phyloP scores from a whole-genome alignment of 2,797 vertebrate species.

The Rhinoraja longicauda region DNA sequence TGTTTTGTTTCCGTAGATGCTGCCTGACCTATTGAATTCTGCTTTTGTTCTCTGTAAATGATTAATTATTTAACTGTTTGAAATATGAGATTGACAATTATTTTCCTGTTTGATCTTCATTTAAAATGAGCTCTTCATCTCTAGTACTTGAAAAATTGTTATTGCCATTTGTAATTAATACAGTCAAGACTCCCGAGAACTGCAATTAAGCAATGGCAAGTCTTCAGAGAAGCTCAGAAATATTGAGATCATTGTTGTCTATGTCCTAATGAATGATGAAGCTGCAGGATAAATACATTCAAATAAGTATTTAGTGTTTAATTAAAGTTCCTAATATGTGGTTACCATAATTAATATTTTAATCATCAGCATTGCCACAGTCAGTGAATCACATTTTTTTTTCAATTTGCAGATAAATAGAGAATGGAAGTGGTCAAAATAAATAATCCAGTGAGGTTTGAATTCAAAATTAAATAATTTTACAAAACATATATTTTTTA shows the following conservation, averaged over 20 bases:
- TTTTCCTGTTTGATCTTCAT: background rate
- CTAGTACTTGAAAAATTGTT: background rate
- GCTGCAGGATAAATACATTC: background rate
- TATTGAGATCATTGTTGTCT: background rate
- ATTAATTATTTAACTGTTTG: background rate
- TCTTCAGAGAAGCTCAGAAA: background rate
- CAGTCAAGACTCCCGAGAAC: background rate
- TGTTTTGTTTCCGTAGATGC: too few relatives aligned
- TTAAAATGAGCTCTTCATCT: background rate
- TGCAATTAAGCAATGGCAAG: conserved; percentile 24
- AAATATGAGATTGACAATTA: background rate
- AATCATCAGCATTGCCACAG: background rate
- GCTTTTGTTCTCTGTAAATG: background rate
- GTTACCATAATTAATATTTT: conserved; percentile 22
- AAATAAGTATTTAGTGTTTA: conserved; percentile 1
- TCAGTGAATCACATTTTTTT: background rate
- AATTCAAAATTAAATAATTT: background rate
- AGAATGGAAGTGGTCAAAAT: background rate
- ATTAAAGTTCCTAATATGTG: background rate
- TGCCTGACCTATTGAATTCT: too few relatives aligned
- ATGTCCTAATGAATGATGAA: conserved; percentile 6
- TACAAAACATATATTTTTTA: background rate
- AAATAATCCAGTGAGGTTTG: background rate
- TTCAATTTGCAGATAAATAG: background rate
- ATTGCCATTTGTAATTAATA: background rate